Percentiles rank a stretch among this genome's conserved stretches.
Evolutionary conservation across 2,888 invertebrate species (phyloP).

Genomic region (Boloria selene): DNA sequence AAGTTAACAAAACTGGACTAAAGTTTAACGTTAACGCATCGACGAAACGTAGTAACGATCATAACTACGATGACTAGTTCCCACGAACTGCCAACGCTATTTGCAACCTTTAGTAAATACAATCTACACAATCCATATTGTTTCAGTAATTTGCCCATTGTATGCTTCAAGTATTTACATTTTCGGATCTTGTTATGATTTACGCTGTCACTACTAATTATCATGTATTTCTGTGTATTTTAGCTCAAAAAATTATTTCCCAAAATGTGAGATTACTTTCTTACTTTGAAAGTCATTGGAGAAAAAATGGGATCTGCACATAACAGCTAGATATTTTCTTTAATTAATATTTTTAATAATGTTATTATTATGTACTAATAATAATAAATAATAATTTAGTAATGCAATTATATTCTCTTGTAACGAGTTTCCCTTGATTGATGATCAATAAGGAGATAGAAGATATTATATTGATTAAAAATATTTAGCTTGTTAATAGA

Average conservation of each 20-base stretch:
- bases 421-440: slow-evolving; percentile 70
- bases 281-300: too few species aligned
- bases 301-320: too few species aligned
- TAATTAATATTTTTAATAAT: slow-evolving; percentile 46
- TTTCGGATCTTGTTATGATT: slow-evolving; percentile 64
- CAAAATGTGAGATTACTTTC: too few species aligned
- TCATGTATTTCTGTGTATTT: background rate
- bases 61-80: slow-evolving; percentile 50
- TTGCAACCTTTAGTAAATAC: slow-evolving; percentile 69
- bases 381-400: slow-evolving; percentile 48
- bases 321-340: too few species aligned
- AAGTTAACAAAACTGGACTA: too few species aligned
- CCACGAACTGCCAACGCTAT: slow-evolving; percentile 75
- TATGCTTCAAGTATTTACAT: slow-evolving; percentile 72
- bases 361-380: slow-evolving; percentile 53
- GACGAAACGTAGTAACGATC: background rate
- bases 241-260: too few species aligned
- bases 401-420: slow-evolving; percentile 49
- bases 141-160: slow-evolving; percentile 80
- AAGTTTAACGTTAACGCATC: background rate
- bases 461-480: slow-evolving; percentile 65
- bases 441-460: slow-evolving; percentile 61
- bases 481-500: slow-evolving; percentile 63
- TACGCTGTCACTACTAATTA: slow-evolving; percentile 9
- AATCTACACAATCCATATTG: slow-evolving; percentile 74